Percentiles rank a stretch among this genome's conserved stretches.
Evolutionary conservation across 1,140 invertebrate genomes (phyloP).

Genomic region (Drosophila grimshawi): DNA sequence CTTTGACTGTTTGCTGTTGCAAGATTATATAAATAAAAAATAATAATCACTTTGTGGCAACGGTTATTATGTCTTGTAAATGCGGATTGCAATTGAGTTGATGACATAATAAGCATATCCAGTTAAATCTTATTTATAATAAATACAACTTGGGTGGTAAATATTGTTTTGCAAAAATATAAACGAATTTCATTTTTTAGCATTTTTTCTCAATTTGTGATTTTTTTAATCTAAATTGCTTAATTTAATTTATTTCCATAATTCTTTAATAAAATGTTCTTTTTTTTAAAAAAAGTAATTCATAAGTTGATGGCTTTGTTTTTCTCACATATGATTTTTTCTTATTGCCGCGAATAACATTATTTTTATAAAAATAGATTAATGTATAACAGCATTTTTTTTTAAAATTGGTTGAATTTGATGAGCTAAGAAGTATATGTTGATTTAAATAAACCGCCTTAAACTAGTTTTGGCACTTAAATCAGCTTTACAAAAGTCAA

Average conservation of each 20-base stretch:
- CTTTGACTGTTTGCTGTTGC: conserved; percentile 23
- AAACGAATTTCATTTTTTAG: too few species aligned
- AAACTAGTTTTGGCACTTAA: conserved; percentile 58
- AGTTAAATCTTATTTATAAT: background rate
- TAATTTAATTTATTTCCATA: background rate
- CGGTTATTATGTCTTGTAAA: background rate
- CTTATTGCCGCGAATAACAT: background rate
- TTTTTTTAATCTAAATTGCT: too few species aligned
- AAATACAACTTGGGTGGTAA: background rate
- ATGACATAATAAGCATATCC: background rate
- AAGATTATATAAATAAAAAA: conserved; percentile 1
- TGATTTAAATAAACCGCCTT: conserved; percentile 26
- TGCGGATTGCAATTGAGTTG: background rate
- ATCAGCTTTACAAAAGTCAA: conserved; percentile 30
- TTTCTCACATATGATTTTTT: too few species aligned
- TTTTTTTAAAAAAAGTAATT: too few species aligned
- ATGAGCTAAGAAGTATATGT: conserved; percentile 19
- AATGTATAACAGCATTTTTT: background rate
- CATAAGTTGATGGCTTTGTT: background rate
- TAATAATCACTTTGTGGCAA: background rate
- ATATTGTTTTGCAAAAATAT: background rate
- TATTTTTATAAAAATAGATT: background rate
- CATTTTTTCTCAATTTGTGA: too few species aligned
- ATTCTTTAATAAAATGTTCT: background rate
- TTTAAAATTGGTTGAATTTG: conserved; percentile 15